Base-by-base conservation (phyloP, 2,888 invertebrate species). In the Bembecia ichneumoniformis region DNA sequence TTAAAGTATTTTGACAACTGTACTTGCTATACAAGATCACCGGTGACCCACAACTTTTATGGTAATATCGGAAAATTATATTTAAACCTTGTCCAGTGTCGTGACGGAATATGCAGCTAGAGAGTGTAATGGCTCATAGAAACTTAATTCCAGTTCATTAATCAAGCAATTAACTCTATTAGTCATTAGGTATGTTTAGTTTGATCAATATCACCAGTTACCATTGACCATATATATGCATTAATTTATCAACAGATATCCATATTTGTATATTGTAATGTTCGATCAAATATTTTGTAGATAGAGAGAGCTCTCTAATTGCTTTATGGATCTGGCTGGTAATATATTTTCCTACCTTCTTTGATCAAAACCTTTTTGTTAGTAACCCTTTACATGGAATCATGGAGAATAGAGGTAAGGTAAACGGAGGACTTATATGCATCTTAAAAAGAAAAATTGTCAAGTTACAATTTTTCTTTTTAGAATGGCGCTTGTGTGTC, bases 131-230 rank as follows among this genome's bases (percentile, higher is more conserved):
- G 48, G 57, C 49, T 54, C 54, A 57, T 65, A 58, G 65, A 65
- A 65, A 64, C 51, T 62, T 63, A 63, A 60, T 59, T 56, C 52
- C 47, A 54, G 48, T 51, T 58, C 56, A 60, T 58, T 56, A 48
- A 51, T 47, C 55, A 47, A 53, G 52, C 59, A 48, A 48, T 48
- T 48, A 40, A 40, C 40, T 40, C 40, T 40, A 40, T 11, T n/a
- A 40, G 40, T 14, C 40, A 40, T 40, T 40, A 40, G 40, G 13
- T 11, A 40, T 40, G 40, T 40, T 40, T 40, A 14, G 3, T 40
- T 13, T 13, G 40, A 40, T 40, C 13, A 11, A 5, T 13, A 40
- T 40, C 40, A 40, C 14, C 14, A 7, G 28, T 40, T 13, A 40
- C 14, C 40, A 40, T 40, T 40, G 40, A 28, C 40, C 40, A 40